A percentile compares a stretch with the other conserved stretches of the same genome.
Conservation (phyloP, 2,888 invertebrate genomes). For the Sycophila texana region DNA sequence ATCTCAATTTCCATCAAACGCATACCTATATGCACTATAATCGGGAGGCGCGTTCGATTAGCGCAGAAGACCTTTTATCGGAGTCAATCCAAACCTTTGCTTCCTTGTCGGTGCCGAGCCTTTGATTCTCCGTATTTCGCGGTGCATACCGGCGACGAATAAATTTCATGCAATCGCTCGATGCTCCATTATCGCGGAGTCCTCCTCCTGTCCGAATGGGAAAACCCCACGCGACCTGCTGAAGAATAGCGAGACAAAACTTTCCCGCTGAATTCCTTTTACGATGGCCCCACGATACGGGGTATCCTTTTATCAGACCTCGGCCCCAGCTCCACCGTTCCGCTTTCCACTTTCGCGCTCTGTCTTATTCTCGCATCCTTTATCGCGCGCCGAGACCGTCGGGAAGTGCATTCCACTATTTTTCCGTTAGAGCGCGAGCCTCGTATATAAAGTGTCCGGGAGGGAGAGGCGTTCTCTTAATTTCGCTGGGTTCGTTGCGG, state of each 20-base stretch:
- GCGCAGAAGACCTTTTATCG: slow-evolving; percentile 22
- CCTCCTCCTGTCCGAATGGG: no score
- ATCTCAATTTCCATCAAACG: background rate
- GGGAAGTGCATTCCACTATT: slow-evolving; percentile 1
- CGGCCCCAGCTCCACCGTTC: background rate
- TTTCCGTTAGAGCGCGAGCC: background rate
- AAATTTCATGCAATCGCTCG: no score
- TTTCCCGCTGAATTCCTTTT: background rate
- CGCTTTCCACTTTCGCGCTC: background rate
- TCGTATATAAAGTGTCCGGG: background rate
- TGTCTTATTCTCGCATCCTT: background rate
- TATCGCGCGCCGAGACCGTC: background rate
- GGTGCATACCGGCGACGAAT: no score
- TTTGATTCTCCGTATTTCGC: no score
- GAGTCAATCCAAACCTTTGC: slow-evolving; percentile 3
- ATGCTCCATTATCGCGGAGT: slow-evolving; percentile 15
- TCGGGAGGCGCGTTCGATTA: slow-evolving; percentile 15
- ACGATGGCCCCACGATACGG: no score
- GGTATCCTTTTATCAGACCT: background rate
- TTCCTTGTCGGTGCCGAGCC: no score
- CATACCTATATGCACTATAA: no score
- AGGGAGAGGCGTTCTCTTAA: background rate
- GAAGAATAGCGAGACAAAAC: slow-evolving; percentile 2
- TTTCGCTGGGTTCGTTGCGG: background rate
- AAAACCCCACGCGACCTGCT: no score